Base-by-base conservation (phyloP, 1,140 invertebrate genomes). In the Samia ricini region DNA sequence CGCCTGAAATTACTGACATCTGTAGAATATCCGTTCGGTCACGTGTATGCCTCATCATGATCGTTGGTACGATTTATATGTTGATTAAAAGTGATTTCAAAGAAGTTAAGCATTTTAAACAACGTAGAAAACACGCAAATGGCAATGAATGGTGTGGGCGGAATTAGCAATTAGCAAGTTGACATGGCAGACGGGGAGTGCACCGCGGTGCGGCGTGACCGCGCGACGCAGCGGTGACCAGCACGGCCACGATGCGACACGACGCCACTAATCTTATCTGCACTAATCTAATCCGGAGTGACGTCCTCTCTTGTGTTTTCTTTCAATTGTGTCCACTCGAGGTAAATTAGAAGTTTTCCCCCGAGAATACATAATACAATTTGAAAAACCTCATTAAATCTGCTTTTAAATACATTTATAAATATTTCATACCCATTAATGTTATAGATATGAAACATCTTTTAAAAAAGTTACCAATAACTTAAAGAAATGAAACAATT, bases 241-340 rank as follows among this genome's bases (percentile, higher is more conserved):
- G 70, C 72, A 69, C 70, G 63, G 63, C 68, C 68, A 75, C 77
- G 77, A 52, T 19, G 18, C 50, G 33, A 42, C 33, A 15, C 33
- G 33, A 76, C 75, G 78, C 75, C 70, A 77, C 83, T 87, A 88
- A 89, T 89, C 85, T 85, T 85, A 88, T 89, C 84, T 70, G 57
- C 66, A 63, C 80, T 87, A 88, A 88, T 89, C 83, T 89, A 88
- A 89, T 89, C 81, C 76, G 66, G 66, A 76, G 77, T 81, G 80
- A 79, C 81, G 79, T 83, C 80, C 79, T 85, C 84, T 82, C 83
- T 86, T 74, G 83, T 89, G 85, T 88, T 88, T 89, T 88, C 84
- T 84, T 86, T 74, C 83, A 85, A 87, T 89, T 87, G 86, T 84
- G 87, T 85, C 85, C 87, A 88, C 78, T 84, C 79, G 75, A 84